These are phyloP conservation scores for Papilio protenor DNA, from an alignment of 2,888 invertebrate species.

Conservation along the genomic window DNA sequence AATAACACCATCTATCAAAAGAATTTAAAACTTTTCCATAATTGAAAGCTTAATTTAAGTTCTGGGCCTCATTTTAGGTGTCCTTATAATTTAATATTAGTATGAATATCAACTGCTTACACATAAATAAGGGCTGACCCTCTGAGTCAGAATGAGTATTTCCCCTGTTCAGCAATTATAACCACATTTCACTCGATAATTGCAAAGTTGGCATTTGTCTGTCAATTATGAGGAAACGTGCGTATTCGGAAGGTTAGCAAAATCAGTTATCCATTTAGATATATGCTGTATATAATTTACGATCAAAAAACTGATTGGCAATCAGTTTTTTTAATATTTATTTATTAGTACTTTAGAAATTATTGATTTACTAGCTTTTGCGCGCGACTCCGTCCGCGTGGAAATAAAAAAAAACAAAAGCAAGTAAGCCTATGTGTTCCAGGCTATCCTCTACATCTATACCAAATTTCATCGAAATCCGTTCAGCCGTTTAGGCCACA, in stretches of 20 bases:
- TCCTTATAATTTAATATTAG: not conserved
- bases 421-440: too few relatives aligned
- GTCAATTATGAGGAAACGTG: slow-evolving; percentile 5
- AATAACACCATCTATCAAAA: not conserved
- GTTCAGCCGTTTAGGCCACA: too few relatives aligned
- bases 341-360: not conserved
- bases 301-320: too few relatives aligned
- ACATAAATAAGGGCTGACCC: not conserved
- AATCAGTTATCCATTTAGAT: not conserved
- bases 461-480: too few relatives aligned
- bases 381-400: too few relatives aligned
- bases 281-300: not conserved
- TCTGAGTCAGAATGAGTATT: slow-evolving; percentile 9
- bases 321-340: not conserved
- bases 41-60: not conserved
- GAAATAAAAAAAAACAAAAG: too few relatives aligned
- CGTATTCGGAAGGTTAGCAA: slow-evolving; percentile 4
- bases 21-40: not conserved
- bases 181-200: slow-evolving; percentile 12
- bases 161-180: slow-evolving; percentile 1
- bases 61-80: too few relatives aligned
- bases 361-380: too few relatives aligned
- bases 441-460: too few relatives aligned
- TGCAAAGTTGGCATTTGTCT: not conserved
- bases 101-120: not conserved